Evolutionary conservation across 2,888 invertebrate species (phyloP), one percentile per base, ranked within the genome.

Genomic region (Drosophila aldrichi): DNA sequence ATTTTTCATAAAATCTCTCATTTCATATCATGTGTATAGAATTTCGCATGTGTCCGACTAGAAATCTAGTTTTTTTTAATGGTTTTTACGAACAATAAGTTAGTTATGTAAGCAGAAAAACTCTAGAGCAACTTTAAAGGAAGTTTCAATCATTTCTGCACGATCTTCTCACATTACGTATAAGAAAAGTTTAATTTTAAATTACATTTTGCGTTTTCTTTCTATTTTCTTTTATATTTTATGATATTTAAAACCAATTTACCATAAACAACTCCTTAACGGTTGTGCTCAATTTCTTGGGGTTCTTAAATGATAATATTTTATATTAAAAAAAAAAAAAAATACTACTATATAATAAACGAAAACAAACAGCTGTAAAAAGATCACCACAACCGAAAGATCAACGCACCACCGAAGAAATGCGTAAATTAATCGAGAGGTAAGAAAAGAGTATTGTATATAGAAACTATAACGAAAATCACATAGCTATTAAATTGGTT

Each of bases 371-470:
- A 92, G 92, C 93, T 89, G 93, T 95, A 94, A 95, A 95, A 93
- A 94, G 95, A 94, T 95, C 95, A 93, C 95, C 95, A 93, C 94
- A 94, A 93, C 94, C 94, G 95, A 97, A 97, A 97, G 97, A 97
- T 95, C 96, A 96, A 95, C 96, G 97, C 96, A 96, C 97, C 94
- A 97, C 96, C 94, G 98, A 97, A 95, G 97, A 97, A 96, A 97
- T 97, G 97, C 96, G 98, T 95, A 97, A 97, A 96, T 96, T 97
- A 95, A 97, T 98, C 95, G 98, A 98, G 96, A 97, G 97, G 97
- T 97, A 96, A 97, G 82, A 88, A 79, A 20, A 18, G 70, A 49
- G 67, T 59, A 34, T 18, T 41, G 55, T 56, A 44, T 43, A 36
- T 55, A 69, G 48, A 16, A n/a, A 49, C 32, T 18, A 32, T 49